Evolutionary conservation across 2,888 invertebrate genomes (phyloP).

Genomic region (Tillus elongatus): DNA sequence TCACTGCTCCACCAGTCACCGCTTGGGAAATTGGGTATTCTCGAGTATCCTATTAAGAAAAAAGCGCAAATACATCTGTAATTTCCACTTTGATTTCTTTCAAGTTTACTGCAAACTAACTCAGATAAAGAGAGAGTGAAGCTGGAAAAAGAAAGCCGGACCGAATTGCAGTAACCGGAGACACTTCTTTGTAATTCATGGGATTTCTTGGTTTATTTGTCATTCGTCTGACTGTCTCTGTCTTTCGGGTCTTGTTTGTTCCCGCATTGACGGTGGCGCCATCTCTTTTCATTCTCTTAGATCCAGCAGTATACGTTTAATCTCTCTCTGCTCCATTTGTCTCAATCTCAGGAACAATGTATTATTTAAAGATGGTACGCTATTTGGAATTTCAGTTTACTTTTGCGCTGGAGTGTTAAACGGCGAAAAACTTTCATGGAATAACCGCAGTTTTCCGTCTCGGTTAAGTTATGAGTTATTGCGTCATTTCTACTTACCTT

Average conservation of each 20-base stretch:
- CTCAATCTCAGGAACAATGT: constrained; percentile 43
- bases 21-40: constrained; percentile 1
- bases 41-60: constrained; percentile 3
- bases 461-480: background rate
- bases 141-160: constrained; percentile 25
- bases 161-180: constrained; percentile 39
- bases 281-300: constrained; percentile 17
- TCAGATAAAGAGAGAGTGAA: too few relatives aligned
- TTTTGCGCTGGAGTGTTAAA: constrained; percentile 18
- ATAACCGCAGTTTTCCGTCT: constrained; percentile 5
- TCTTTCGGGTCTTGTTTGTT: constrained; percentile 21
- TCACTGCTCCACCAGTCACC: too few relatives aligned
- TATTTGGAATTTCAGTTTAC: constrained; percentile 22
- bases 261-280: constrained; percentile 16
- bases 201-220: constrained; percentile 43
- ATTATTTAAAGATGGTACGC: constrained; percentile 40
- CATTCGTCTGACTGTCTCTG: constrained; percentile 38
- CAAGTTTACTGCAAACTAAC: constrained; percentile 29
- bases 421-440: constrained; percentile 10
- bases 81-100: constrained; percentile 38
- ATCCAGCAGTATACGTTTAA: constrained; percentile 32
- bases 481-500: constrained; percentile 1
- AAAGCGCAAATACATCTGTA: constrained; percentile 31
- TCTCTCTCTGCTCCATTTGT: constrained; percentile 42
- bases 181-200: constrained; percentile 44